phyloP scores from a whole-genome alignment of 2,888 invertebrate genomes.

The Pandemis cinnamomeana region DNA sequence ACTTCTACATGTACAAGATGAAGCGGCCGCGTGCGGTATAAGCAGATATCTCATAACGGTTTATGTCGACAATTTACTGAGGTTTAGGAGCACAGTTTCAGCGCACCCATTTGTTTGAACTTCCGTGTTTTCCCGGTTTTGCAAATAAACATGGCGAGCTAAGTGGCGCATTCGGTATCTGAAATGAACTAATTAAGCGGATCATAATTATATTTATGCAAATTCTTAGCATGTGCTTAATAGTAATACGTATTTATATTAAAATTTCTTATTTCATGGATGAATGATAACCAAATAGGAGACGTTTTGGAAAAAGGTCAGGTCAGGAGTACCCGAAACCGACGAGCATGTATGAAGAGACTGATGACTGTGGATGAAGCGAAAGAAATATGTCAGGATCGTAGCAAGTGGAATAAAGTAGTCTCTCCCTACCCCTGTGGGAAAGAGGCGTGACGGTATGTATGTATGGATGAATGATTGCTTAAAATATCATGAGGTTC shows the following conservation, averaged over 20 bases:
- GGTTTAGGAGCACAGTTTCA: conserved; percentile 42
- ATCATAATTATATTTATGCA: not conserved
- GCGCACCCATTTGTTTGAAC: conserved; percentile 64
- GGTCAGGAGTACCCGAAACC: too few relatives aligned
- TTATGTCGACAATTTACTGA: conserved; percentile 73
- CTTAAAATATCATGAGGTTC: too few relatives aligned
- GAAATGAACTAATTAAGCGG: conserved; percentile 17
- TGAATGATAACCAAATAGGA: too few relatives aligned
- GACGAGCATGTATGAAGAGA: too few relatives aligned
- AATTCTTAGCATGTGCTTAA: not conserved
- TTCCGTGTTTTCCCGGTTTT: conserved; percentile 55
- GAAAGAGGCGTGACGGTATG: too few relatives aligned
- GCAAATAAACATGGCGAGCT: conserved; percentile 56
- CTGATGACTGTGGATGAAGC: too few relatives aligned
- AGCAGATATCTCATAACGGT: conserved; percentile 72
- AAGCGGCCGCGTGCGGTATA: conserved; percentile 62
- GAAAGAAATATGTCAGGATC: too few relatives aligned
- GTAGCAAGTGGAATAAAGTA: too few relatives aligned
- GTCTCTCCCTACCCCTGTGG: too few relatives aligned
- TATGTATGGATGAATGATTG: too few relatives aligned
- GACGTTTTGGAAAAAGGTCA: too few relatives aligned
- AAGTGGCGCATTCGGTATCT: conserved; percentile 49
- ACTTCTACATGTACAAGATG: conserved; percentile 51
- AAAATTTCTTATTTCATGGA: too few relatives aligned
- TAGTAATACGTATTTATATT: not conserved